Evolutionary conservation across 64 coral and sea anemone genomes (phyloP).

Genomic region (Acropora yongei): DNA sequence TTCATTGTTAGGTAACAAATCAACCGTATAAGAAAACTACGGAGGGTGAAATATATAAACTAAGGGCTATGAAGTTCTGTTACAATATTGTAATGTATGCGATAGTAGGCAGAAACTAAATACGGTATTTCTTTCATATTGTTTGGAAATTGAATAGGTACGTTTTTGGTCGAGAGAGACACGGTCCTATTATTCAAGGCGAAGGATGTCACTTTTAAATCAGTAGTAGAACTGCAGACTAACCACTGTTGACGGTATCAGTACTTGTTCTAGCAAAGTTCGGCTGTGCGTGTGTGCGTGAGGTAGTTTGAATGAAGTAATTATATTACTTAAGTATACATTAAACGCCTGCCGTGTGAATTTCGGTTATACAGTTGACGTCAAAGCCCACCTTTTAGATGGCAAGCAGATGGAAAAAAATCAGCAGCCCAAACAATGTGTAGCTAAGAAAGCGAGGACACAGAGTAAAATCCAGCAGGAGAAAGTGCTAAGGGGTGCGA

Average conservation of each 20-base stretch:
- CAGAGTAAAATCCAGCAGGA: neutral
- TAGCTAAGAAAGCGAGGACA: slow-evolving; percentile 16
- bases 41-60: neutral
- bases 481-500: neutral
- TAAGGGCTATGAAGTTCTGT: neutral
- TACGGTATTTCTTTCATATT: neutral
- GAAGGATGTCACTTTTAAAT: neutral
- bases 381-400: neutral
- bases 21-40: neutral
- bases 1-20: neutral
- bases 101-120: neutral
- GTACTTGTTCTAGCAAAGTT: neutral
- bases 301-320: neutral
- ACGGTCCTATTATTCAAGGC: neutral
- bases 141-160: neutral
- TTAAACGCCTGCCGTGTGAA: neutral
- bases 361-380: slow-evolving; percentile 23
- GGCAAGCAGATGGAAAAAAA: neutral
- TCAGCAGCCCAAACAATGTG: slow-evolving; percentile 13
- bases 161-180: neutral
- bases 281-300: neutral
- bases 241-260: neutral
- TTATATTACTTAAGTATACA: neutral
- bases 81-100: neutral
- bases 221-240: neutral